These are phyloP conservation scores for Macrotrachela quadricornifera DNA, from an alignment of 1,140 invertebrate genomes.

Conservation along the genomic window DNA sequence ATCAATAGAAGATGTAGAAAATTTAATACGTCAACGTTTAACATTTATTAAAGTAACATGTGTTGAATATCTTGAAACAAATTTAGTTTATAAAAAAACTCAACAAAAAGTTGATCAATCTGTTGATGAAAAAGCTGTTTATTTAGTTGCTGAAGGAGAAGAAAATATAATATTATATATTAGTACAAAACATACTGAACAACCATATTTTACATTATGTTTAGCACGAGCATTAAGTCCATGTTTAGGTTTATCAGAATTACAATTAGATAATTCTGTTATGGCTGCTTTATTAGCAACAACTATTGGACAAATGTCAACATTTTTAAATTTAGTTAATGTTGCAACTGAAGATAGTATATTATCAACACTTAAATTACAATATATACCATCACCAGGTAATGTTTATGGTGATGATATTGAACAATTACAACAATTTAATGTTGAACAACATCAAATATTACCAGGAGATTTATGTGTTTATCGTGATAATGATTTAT, in stretches of 20 bases:
- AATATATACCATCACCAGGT: slow-evolving; percentile 7
- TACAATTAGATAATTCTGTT: slow-evolving; percentile 3
- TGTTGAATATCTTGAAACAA: slow-evolving; percentile 6
- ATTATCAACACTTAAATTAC: slow-evolving; percentile 5
- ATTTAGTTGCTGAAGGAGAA: background rate
- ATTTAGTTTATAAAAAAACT: slow-evolving; percentile 3
- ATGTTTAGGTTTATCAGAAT: background rate
- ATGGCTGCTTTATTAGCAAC: slow-evolving; percentile 1
- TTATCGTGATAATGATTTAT: background rate
- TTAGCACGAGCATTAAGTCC: background rate
- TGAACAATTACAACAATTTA: background rate
- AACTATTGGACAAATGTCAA: background rate
- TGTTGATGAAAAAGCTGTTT: slow-evolving; percentile 7
- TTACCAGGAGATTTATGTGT: slow-evolving; percentile 6
- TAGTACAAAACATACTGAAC: slow-evolving; percentile 6
- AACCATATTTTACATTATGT: slow-evolving; percentile 6
- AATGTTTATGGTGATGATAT: slow-evolving; percentile 8
- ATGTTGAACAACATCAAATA: background rate
- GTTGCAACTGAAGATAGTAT: slow-evolving; percentile 9
- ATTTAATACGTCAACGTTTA: background rate
- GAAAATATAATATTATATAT: slow-evolving; percentile 6
- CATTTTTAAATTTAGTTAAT: slow-evolving; percentile 2
- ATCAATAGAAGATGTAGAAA: slow-evolving; percentile 6
- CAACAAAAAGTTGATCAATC: slow-evolving; percentile 8
- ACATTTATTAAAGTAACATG: slow-evolving; percentile 2